A percentile compares a stretch with the other conserved stretches of the same genome.
These are phyloP conservation scores for Rutilus rutilus DNA, from an alignment of 2,113 vertebrate species.

Conservation along the genomic window DNA sequence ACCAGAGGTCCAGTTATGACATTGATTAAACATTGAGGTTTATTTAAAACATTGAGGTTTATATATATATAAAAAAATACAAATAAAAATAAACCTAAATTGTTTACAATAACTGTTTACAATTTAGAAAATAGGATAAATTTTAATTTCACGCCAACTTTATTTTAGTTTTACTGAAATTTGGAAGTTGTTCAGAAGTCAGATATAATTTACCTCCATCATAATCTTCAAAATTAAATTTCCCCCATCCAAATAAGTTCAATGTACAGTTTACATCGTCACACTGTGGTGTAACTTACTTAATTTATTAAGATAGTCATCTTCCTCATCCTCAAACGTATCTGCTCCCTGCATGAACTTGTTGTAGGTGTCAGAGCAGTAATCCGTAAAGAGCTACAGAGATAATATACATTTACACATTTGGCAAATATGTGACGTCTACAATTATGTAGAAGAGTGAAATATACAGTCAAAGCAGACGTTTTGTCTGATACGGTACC, in stretches of 20 bases:
- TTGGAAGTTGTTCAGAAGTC: background rate
- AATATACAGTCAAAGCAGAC: background rate
- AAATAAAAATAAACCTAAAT: background rate
- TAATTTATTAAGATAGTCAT: conserved; percentile 78
- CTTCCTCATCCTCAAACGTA: conserved; percentile 85
- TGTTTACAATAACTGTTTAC: background rate
- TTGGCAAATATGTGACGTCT: background rate
- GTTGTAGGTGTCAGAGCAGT: conserved; percentile 83
- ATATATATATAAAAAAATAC: background rate
- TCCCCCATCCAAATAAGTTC: background rate
- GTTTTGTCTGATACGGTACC: conserved; percentile 70
- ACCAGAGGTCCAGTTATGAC: background rate
- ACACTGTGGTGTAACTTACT: conserved; percentile 76
- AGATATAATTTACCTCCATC: background rate
- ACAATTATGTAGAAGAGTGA: background rate
- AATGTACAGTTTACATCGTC: background rate
- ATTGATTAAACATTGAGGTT: background rate
- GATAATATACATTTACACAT: background rate
- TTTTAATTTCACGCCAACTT: background rate
- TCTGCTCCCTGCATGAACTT: conserved; percentile 91
- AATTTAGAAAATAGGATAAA: background rate
- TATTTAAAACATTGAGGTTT: background rate
- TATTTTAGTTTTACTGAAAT: background rate
- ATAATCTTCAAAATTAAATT: background rate
- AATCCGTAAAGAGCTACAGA: conserved; percentile 85